Conservation (phyloP, 2,888 invertebrate species). For the Idaea dimidiata region DNA sequence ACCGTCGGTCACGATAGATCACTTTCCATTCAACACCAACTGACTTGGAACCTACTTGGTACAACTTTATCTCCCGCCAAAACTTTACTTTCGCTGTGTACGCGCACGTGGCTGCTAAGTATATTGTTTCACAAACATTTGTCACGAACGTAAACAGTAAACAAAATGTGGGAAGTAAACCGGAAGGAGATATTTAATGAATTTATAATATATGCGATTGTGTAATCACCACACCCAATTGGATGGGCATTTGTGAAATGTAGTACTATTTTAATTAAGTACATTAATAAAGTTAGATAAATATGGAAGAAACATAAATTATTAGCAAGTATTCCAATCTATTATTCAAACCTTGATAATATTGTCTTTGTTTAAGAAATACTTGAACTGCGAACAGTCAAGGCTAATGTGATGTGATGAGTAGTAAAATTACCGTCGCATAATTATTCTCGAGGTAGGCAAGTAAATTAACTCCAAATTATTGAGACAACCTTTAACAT, state of each 20-base stretch:
- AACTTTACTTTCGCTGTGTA: conserved; percentile 34
- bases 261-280: background rate
- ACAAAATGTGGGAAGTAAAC: background rate
- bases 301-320: background rate
- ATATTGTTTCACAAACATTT: conserved; percentile 14
- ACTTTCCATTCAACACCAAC: conserved; percentile 53
- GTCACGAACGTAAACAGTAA: conserved; percentile 6
- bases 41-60: conserved; percentile 31
- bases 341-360: background rate
- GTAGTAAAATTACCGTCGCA: background rate
- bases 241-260: background rate
- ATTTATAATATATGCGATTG: background rate
- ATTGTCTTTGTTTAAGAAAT: conserved; percentile 7
- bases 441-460: background rate
- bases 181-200: background rate
- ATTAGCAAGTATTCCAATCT: background rate
- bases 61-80: conserved; percentile 58
- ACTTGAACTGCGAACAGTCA: conserved; percentile 1
- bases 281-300: too few species aligned
- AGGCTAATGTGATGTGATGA: background rate
- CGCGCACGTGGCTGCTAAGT: conserved; percentile 20
- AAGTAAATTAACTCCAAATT: background rate
- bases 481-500: background rate
- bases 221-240: background rate
- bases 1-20: conserved; percentile 48